Evolutionary conservation across 92 coral and sea anemone genomes (phyloP).

Genomic region (Bergia sp.): DNA sequence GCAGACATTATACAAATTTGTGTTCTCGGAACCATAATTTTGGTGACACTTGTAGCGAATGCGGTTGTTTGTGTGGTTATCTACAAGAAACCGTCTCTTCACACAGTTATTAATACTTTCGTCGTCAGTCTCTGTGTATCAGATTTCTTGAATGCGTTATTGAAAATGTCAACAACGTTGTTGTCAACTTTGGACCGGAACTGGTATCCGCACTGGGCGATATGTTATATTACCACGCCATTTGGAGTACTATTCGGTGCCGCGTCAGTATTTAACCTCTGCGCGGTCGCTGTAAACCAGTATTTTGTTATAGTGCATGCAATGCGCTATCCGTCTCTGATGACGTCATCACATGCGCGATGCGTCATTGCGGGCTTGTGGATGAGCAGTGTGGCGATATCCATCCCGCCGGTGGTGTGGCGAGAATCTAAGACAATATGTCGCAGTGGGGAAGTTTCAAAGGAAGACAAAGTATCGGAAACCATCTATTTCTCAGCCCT

Average conservation of each 20-base stretch:
- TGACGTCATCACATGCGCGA: constrained; percentile 84
- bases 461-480: constrained; percentile 73
- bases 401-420: constrained; percentile 88
- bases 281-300: constrained; percentile 93
- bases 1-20: background rate
- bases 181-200: constrained; percentile 73
- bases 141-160: constrained; percentile 83
- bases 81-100: constrained; percentile 68
- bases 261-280: constrained; percentile 90
- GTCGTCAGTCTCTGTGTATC: constrained; percentile 85
- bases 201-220: constrained; percentile 91
- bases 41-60: constrained; percentile 70
- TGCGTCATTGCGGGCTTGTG: constrained; percentile 80
- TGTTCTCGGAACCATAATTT: constrained; percentile 45
- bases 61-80: constrained; percentile 76
- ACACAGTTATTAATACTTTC: constrained; percentile 82
- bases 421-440: constrained; percentile 85
- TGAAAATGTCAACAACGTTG: constrained; percentile 89
- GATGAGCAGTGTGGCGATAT: constrained; percentile 81
- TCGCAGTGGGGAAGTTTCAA: constrained; percentile 88
- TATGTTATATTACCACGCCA: constrained; percentile 95
- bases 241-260: constrained; percentile 97
- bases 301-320: constrained; percentile 85
- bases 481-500: constrained; percentile 76
- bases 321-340: constrained; percentile 74